Percentiles rank a stretch among this genome's conserved stretches.
These are phyloP conservation scores for Pseudolycoriella hygida DNA, from an alignment of 2,888 invertebrate species.

Conservation along the genomic window DNA sequence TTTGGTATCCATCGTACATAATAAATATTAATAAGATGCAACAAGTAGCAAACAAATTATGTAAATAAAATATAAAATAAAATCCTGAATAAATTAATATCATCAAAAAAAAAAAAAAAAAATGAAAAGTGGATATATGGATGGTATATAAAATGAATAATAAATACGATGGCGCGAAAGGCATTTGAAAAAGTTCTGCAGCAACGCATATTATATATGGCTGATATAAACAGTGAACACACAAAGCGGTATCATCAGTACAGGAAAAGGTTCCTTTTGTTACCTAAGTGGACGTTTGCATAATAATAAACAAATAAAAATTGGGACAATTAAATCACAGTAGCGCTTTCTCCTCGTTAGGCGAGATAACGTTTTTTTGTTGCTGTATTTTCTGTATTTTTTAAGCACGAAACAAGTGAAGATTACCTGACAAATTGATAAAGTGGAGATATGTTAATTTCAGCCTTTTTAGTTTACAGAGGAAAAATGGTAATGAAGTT, in stretches of 20 bases:
- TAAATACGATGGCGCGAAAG: neutral
- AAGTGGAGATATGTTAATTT: constrained; percentile 5
- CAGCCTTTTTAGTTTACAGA: neutral
- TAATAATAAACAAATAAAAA: constrained; percentile 4
- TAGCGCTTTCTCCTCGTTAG: neutral
- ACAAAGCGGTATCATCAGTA: no score
- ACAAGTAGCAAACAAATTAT: constrained; percentile 9
- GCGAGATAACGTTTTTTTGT: neutral
- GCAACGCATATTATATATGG: neutral
- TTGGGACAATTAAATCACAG: constrained; percentile 7
- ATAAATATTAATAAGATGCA: constrained; percentile 7
- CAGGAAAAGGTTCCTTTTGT: no score
- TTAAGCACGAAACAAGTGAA: constrained; percentile 4
- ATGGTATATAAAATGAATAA: neutral
- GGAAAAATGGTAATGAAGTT: constrained; percentile 3
- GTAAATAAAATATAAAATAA: constrained; percentile 8
- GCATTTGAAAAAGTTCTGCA: neutral
- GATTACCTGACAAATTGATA: constrained; percentile 5
- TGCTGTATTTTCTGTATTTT: neutral
- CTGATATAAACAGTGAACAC: neutral
- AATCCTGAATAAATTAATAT: constrained; percentile 8
- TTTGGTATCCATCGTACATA: constrained; percentile 1
- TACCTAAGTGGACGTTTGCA: constrained; percentile 2
- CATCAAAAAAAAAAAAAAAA: constrained; percentile 4
- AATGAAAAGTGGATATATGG: constrained; percentile 3